Conservation (phyloP, 37 sponge, comb jelly and placozoan species). For the Halisarca cf. caerulea region DNA sequence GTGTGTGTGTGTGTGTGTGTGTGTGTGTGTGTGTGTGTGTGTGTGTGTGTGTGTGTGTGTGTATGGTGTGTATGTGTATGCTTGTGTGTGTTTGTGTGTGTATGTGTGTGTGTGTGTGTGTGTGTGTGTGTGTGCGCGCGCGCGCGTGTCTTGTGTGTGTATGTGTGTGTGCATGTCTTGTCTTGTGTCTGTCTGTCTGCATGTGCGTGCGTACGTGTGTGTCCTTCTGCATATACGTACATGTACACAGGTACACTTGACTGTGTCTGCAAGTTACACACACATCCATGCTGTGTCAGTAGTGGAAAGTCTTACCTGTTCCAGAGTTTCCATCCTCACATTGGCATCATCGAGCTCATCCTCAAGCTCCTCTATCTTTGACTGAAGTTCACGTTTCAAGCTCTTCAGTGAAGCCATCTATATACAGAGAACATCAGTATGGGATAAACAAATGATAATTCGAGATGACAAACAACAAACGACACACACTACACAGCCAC, state of each 20-base stretch:
- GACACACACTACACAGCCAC: too few species aligned
- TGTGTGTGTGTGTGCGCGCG: neutral
- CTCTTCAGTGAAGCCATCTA: conserved; percentile 81
- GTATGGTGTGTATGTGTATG: neutral
- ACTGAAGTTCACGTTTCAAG: conserved; percentile 85
- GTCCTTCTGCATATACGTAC: too few species aligned
- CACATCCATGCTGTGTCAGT: neutral
- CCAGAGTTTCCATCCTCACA: conserved; percentile 51
- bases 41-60: neutral
- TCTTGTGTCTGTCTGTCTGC: too few species aligned
- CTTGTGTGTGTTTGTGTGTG: neutral
- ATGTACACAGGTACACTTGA: too few species aligned
- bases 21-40: neutral
- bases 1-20: neutral
- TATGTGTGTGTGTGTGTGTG: conserved; percentile 17
- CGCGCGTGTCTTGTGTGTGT: neutral
- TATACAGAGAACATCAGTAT: too few species aligned
- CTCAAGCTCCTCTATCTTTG: conserved; percentile 87
- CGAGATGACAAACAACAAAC: too few species aligned
- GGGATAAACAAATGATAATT: too few species aligned
- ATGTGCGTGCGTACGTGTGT: too few species aligned
- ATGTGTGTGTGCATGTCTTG: neutral
- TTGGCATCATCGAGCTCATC: conserved; percentile 95
- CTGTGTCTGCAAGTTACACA: neutral
- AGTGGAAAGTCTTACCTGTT: neutral